Conservation (phyloP, 92 coral and sea anemone genomes). For the Ricordea florida region DNA sequence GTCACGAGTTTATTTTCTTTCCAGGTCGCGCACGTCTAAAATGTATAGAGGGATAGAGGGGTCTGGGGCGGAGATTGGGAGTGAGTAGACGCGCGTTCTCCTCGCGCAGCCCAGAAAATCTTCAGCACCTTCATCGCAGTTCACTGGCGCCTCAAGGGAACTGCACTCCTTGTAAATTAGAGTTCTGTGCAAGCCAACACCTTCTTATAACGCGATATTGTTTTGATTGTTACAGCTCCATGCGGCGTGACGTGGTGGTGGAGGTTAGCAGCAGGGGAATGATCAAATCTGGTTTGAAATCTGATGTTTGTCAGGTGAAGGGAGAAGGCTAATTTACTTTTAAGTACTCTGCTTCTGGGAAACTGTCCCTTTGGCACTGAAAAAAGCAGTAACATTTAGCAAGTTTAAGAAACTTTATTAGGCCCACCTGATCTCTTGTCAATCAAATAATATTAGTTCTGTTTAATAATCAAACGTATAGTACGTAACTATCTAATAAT, state of each 20-base stretch:
- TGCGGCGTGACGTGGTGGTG: constrained; percentile 88
- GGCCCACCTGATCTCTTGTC: background rate
- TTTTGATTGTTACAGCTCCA: constrained; percentile 58
- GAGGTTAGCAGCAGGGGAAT: constrained; percentile 75
- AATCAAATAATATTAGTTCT: too few species aligned
- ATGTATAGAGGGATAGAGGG: too few species aligned
- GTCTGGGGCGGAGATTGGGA: too few species aligned
- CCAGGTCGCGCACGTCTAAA: too few species aligned
- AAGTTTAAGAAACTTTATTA: background rate
- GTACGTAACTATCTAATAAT: background rate
- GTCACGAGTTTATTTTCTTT: too few species aligned
- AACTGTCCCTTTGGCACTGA: background rate
- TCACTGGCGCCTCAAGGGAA: too few species aligned
- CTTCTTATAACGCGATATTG: background rate
- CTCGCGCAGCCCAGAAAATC: too few species aligned
- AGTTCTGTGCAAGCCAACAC: background rate
- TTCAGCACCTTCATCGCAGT: too few species aligned
- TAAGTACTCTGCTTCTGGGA: background rate
- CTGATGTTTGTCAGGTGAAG: constrained; percentile 91
- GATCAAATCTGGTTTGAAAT: constrained; percentile 85
- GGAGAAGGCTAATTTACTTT: background rate
- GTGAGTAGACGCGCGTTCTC: too few species aligned
- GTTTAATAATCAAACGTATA: background rate
- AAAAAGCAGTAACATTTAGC: background rate
- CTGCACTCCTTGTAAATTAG: too few species aligned